Conservation (phyloP, 1,140 invertebrate genomes). For the Ladona fulva region DNA sequence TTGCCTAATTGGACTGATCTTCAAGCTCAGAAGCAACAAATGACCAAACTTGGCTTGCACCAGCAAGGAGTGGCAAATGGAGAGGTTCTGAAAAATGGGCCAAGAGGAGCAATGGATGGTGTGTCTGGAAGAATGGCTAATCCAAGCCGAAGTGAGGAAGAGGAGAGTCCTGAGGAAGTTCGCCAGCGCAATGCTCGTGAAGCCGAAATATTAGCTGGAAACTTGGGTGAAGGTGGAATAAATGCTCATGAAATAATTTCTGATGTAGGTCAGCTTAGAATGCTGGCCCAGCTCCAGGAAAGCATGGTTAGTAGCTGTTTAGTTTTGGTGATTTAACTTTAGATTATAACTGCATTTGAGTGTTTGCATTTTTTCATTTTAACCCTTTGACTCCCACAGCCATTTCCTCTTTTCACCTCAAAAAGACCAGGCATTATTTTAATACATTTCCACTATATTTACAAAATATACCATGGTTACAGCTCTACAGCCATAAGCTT, state of each 20-base stretch:
- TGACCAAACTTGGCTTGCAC: slow-evolving; percentile 18
- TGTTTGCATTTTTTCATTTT: no score
- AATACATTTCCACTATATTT: no score
- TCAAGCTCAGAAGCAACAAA: slow-evolving; percentile 40
- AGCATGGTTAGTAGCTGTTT: slow-evolving; percentile 59
- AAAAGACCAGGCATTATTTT: no score
- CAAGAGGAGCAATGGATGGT: slow-evolving; percentile 27
- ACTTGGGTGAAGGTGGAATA: slow-evolving; percentile 77
- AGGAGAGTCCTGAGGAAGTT: slow-evolving; percentile 66
- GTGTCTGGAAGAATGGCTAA: slow-evolving; percentile 31
- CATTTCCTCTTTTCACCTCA: no score
- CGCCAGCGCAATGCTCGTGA: slow-evolving; percentile 74
- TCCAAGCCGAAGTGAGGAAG: slow-evolving; percentile 47
- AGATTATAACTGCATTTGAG: no score
- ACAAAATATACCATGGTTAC: no score
- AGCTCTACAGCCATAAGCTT: no score
- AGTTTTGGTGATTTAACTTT: no score
- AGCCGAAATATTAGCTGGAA: slow-evolving; percentile 83
- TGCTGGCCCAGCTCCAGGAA: slow-evolving; percentile 81
- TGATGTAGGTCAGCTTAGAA: slow-evolving; percentile 65
- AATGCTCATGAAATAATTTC: slow-evolving; percentile 73
- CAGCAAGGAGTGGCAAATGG: slow-evolving; percentile 31
- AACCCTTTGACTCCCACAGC: no score
- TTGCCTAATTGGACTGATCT: slow-evolving; percentile 74
- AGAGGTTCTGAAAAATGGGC: neutral